Base-by-base conservation (phyloP, 2,797 vertebrate species). In the Peromyscus aztecus region DNA sequence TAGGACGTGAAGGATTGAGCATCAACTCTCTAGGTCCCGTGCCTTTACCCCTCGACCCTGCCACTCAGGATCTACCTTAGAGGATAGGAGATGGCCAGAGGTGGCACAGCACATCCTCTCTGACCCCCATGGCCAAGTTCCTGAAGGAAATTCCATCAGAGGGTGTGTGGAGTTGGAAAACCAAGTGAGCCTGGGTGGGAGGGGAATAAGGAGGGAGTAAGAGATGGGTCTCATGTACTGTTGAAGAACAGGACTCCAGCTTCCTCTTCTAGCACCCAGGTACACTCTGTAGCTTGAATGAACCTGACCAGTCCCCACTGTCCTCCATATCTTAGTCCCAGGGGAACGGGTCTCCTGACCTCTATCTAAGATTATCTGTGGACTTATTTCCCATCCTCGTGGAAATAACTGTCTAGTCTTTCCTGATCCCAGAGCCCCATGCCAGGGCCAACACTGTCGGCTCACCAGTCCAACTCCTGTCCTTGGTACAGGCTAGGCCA, bases 151-250 rank as follows among this genome's bases (percentile, higher is more conserved):
- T 52, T 57, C 43, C 4, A 0, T 10, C 52, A 4, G 61, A 69
- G 16, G 8, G 29, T 5, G 13, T 10, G 49, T 31, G 14, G 46
- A 59, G 46, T 67, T 11, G 21, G 75, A 73, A 16, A 57, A 27
- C 17, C 69, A 46, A 55, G 23, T 23, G 43, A 31, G 5, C 31
- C 59, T 23, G 12, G 8, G 67, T 4, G 34, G 57, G 80, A 24
- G 57, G 2, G 17, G 67, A 21, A 9, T 1, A n/a, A 0, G 6
- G 69, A 2, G 31, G 63, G 81, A 24, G 52, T 3, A 14, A 37
- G 46, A 80, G 37, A 24, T 2, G 37, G 46, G 27, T 49, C 23
- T 19, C 23, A 0, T 0, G 0, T 4, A 27, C 1, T 21, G 0
- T 4, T 7, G 24, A 4, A 29, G 46, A 67, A 69, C 5, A 17